Conservation (phyloP, 2,113 vertebrate genomes). For the Saccopteryx bilineata region DNA sequence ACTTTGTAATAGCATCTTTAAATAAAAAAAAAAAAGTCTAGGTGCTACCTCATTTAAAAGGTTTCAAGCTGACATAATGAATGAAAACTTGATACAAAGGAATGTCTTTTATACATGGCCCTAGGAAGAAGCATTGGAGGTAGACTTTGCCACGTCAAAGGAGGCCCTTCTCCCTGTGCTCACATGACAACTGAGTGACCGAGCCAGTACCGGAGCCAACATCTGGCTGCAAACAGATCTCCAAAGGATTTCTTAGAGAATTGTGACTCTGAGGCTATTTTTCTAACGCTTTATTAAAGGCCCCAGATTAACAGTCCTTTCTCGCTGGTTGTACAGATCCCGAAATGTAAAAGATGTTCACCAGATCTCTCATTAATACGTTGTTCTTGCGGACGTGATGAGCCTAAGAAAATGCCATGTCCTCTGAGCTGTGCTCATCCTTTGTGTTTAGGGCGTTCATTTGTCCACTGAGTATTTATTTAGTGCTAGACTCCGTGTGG, state of each 20-base stretch:
- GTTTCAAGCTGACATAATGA: slow-evolving; percentile 56
- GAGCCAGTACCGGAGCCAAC: neutral
- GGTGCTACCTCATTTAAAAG: neutral
- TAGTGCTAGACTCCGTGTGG: neutral
- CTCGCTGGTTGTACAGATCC: neutral
- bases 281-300: neutral
- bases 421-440: neutral
- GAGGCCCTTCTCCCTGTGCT: neutral
- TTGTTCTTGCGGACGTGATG: neutral
- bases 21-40: neutral
- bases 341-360: neutral
- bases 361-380: neutral
- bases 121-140: neutral
- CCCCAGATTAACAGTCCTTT: neutral
- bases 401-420: slow-evolving; percentile 2
- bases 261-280: neutral
- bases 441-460: neutral
- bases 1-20: neutral
- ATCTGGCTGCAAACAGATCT: neutral
- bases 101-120: neutral
- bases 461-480: neutral
- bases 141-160: neutral
- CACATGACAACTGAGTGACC: neutral
- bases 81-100: slow-evolving; percentile 49
- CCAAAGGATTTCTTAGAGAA: neutral